Evolutionary conservation across 2,797 vertebrate species (phyloP).

Genomic region (Helostoma temminkii): DNA sequence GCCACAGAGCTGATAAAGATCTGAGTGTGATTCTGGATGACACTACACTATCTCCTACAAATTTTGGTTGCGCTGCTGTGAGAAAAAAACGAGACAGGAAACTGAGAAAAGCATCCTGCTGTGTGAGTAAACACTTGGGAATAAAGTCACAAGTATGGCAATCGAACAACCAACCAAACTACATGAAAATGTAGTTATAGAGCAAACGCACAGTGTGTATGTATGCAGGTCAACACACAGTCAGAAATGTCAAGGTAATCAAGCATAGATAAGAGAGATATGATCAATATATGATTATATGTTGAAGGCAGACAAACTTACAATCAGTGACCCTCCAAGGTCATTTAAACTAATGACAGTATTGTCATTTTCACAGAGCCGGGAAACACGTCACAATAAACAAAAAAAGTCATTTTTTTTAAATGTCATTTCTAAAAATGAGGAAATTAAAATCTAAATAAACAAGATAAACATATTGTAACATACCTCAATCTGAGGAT

Average conservation of each 20-base stretch:
- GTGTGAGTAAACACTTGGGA: conserved; percentile 17
- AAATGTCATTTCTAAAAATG: conserved; percentile 58
- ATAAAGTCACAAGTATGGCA: conserved; percentile 15
- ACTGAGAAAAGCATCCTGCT: conserved; percentile 20
- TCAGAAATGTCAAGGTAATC: conserved; percentile 33
- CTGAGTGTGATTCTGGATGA: conserved; percentile 50
- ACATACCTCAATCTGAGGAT: conserved; percentile 86
- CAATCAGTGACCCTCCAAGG: conserved; percentile 52
- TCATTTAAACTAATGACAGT: conserved; percentile 37
- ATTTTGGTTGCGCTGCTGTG: conserved; percentile 83
- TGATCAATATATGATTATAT: conserved; percentile 60
- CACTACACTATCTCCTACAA: conserved; percentile 40
- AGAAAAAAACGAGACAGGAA: conserved; percentile 32
- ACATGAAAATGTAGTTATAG: conserved; percentile 37
- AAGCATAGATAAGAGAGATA: conserved; percentile 57
- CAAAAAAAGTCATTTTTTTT: conserved; percentile 43
- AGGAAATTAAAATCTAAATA: conserved; percentile 63
- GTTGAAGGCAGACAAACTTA: conserved; percentile 68
- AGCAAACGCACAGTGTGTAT: conserved; percentile 8
- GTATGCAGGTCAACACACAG: conserved; percentile 34
- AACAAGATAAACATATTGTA: conserved; percentile 64
- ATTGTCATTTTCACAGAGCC: conserved; percentile 48
- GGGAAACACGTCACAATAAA: conserved; percentile 59
- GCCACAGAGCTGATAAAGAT: conserved; percentile 12
- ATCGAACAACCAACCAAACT: conserved; percentile 28